These are phyloP conservation scores for Drosophila monieri DNA, from an alignment of 2,888 invertebrate species.

Conservation along the genomic window DNA sequence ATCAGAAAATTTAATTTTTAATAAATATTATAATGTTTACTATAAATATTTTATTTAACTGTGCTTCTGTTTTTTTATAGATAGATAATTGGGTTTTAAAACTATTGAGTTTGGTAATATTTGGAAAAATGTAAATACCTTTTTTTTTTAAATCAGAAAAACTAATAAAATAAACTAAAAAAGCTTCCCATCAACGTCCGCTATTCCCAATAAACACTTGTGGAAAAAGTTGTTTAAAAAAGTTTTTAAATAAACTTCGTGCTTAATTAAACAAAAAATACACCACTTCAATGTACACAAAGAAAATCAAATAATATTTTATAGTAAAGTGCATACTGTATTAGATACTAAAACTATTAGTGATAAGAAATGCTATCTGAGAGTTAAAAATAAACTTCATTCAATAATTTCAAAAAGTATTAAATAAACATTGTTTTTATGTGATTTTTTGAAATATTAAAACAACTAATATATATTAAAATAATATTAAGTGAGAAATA, in stretches of 20 bases:
- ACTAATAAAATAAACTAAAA: background rate
- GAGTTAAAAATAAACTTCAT: background rate
- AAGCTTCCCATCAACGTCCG: conserved; percentile 1
- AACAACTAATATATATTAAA: background rate
- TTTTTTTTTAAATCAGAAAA: background rate
- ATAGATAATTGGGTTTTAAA: no score
- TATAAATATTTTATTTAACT: no score
- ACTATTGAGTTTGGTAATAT: no score
- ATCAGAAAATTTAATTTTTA: no score
- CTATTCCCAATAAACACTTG: background rate
- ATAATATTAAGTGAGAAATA: background rate
- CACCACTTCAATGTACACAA: background rate
- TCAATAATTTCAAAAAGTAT: background rate
- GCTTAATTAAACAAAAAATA: background rate
- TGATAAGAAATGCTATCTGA: background rate
- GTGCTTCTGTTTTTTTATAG: no score
- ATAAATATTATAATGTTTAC: no score
- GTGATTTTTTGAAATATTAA: no score
- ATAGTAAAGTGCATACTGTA: no score
- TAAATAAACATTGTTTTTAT: background rate
- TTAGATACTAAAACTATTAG: background rate
- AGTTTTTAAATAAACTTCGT: background rate
- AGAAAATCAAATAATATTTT: background rate
- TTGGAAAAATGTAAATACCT: no score
- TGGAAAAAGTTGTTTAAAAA: background rate